Conservation (phyloP, 2,888 invertebrate genomes). For the Drosophila leonis region DNA sequence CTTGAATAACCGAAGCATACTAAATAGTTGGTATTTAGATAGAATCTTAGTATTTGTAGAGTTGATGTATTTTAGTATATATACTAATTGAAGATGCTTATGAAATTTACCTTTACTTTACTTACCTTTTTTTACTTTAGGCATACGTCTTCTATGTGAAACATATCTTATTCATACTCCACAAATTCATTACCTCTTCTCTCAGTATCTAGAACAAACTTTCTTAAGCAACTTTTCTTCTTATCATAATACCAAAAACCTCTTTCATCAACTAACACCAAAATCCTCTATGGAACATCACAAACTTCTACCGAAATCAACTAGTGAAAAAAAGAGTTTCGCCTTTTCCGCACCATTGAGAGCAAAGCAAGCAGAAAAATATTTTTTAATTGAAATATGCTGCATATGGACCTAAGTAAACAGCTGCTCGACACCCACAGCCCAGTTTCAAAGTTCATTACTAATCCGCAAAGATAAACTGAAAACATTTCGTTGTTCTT, state of each 20-base stretch:
- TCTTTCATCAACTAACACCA: not conserved
- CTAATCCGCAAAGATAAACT: constrained; percentile 82
- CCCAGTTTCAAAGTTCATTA: constrained; percentile 64
- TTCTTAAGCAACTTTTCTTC: not conserved
- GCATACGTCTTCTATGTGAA: too few species aligned
- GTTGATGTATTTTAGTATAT: not conserved
- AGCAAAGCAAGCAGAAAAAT: constrained; percentile 44
- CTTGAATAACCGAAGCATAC: not conserved
- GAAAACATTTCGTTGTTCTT: constrained; percentile 32
- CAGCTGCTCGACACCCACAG: constrained; percentile 42
- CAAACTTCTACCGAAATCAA: not conserved
- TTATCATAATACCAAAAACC: not conserved
- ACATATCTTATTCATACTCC: too few species aligned
- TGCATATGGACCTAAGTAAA: constrained; percentile 74
- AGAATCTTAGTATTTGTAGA: not conserved
- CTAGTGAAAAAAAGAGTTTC: not conserved
- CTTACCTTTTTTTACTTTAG: too few species aligned
- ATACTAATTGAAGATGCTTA: too few species aligned
- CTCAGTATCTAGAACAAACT: not conserved
- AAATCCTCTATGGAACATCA: not conserved
- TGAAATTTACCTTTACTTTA: too few species aligned
- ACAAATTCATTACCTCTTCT: too few species aligned
- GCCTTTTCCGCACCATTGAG: constrained; percentile 32
- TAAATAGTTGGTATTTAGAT: not conserved
- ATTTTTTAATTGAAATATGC: constrained; percentile 72